Evolutionary conservation across 2,113 vertebrate species (phyloP), one percentile per base, ranked within the genome.

Genomic region (Peromyscus leucopus): DNA sequence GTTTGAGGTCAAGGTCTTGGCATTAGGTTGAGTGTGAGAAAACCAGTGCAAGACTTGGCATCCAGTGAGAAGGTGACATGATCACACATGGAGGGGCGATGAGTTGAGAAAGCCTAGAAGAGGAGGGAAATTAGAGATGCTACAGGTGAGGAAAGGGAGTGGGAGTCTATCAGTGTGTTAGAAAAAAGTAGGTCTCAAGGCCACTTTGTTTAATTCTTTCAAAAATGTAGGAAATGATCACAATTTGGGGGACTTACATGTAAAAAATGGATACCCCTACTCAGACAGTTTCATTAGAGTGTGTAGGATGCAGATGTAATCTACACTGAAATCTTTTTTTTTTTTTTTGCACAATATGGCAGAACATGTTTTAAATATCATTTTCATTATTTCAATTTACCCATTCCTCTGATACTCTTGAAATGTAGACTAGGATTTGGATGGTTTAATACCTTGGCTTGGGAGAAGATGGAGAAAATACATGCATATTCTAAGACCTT

Each of bases 361-460:
- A 71, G 80, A 89, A 69, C 2, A 28, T 46, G 16, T 76, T 63
- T 61, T 33, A 63, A 76, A 61, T 24, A 26, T 88, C 31, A 59
- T 36, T 65, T 80, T 33, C 36, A 33, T 57, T 11, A 1, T 85
- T 87, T 94, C 7, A 17, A 1, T 92, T 95, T 96, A 71, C 7
- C 12, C 36, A 26, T 51, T 79, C 31, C 12, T 16, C 59, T 93
- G 89, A 93, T 3, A 33, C 48, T 92, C 19, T 97, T 91, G 36
- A 94, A 96, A 74, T 88, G 75, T 92, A 89, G 10, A 89, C 22
- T 39, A 88, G 59, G 80, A 36, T 96, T 79, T 96, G 39, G 55
- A 46, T 82, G 39, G 36, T 71, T 15, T 88, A 84, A 21, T 93
- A 33, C 4, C 46, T 55, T 36, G 89, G 55, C 3, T 90, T 93